Evolutionary conservation across 2,888 invertebrate genomes (phyloP), one percentile per base, ranked within the genome.

Genomic region (Polydrusus tereticollis): DNA sequence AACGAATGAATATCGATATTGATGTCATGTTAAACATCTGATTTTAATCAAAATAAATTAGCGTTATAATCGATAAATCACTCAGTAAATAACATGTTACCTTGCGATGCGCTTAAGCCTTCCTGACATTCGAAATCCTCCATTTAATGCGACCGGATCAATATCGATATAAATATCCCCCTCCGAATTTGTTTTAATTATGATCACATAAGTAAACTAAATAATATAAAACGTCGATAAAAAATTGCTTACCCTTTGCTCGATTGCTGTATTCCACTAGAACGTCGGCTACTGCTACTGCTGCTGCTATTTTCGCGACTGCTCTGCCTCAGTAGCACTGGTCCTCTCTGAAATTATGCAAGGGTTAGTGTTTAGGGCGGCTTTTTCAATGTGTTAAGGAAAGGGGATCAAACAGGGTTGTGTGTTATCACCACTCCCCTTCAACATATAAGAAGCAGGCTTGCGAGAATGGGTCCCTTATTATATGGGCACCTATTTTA

Each of bases 141-240:
- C 29, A 47, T 50, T 59, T 60, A 68, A 33, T 38, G 62, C 33
- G 38, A 52, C 67, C 36, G 59, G 58, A 67, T 67, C 67, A 67
- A 67, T 60, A 68, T 60, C 68, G 52, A 68, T 68, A 68, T 68
- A 60, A 21, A 68, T 62, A 68, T 68, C 68, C 26, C 41, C 68
- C 10, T 68, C 68, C n/a, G 68, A 62, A 55, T 64, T 58, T 67
- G 66, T 33, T 67, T 67, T 67, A 67, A 58, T 67, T 18, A 45
- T 57, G 6, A 26, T 41, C 14, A 62, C n/a, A n/a, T n/a, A n/a
- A n/a, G n/a, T n/a, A n/a, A n/a, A n/a, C n/a, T n/a, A n/a, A n/a
- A n/a, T n/a, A n/a, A n/a, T n/a, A n/a, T n/a, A n/a, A n/a, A n/a
- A n/a, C n/a, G n/a, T n/a, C n/a, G n/a, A n/a, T n/a, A n/a, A n/a